These are phyloP conservation scores for Choloepus hoffmanni DNA, from an alignment of 2,113 vertebrate species.

Conservation along the genomic window DNA sequence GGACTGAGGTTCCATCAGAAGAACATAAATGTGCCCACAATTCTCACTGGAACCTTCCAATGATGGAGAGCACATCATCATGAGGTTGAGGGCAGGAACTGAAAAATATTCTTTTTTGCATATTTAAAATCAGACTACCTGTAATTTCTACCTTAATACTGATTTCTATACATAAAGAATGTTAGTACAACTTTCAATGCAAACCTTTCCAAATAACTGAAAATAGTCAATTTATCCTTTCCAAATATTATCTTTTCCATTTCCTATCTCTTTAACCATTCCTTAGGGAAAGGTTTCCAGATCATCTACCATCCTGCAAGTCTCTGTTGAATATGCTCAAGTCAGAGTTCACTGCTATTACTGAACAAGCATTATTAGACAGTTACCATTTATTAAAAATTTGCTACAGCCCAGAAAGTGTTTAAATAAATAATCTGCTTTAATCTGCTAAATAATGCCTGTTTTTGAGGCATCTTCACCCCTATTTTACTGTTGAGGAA, in stretches of 20 bases:
- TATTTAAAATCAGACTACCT: neutral
- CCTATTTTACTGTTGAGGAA: constrained; percentile 30
- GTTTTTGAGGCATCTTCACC: neutral
- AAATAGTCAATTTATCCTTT: neutral
- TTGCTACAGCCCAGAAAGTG: neutral
- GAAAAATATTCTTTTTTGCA: neutral
- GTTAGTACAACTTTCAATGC: neutral
- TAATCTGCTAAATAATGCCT: neutral
- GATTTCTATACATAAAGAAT: neutral
- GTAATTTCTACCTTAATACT: neutral
- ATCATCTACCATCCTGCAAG: neutral
- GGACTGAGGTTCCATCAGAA: neutral
- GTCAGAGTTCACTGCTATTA: neutral
- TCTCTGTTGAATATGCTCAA: neutral
- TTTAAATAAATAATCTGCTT: neutral
- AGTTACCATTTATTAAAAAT: neutral
- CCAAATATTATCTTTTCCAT: neutral
- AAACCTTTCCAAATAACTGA: neutral
- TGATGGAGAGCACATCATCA: neutral
- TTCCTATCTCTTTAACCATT: neutral
- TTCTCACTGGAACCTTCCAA: neutral
- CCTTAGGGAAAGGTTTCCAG: neutral
- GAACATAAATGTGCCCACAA: neutral
- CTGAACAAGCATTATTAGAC: neutral
- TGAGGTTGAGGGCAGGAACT: neutral